Evolutionary conservation across 2,113 vertebrate species (phyloP), one percentile per base, ranked within the genome.

Genomic region (Rhizomys pruinosus): DNA sequence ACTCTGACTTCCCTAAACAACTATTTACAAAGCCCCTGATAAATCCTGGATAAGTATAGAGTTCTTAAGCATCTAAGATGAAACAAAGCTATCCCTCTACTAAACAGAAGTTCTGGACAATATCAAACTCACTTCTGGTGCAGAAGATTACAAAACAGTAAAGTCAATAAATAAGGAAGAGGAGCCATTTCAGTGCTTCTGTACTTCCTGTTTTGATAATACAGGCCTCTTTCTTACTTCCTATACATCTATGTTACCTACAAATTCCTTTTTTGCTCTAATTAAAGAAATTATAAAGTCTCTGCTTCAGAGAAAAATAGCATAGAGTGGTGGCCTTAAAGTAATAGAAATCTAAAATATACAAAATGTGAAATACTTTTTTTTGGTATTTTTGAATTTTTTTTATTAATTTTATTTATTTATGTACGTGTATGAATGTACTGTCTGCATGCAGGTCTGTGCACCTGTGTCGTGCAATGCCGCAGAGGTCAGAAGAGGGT

Each of bases 181-280:
- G 8, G 13, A 11, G 42, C 0, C 22, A 39, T 73, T 69, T 95
- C 79, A 84, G 63, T 78, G 29, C 71, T 85, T 71, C 37, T 77
- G 32, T 12, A 91, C 78, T 88, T 96, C 89, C 89, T 88, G 42
- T 32, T 96, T 93, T 90, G 34, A 88, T 37, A 69, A 63, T 20
- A 86, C 27, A n/a, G 86, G 88, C 69, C 39, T 79, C 12, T 81
- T 91, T 89, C 74, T 94, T 39, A 89, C 72, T 95, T 96, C 87
- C 71, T 76, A n/a, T 5, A 55, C 37, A 78, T 23, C 19, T 61
- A 52, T 42, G 10, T 61, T 92, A 52, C 86, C 71, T 84, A 61
- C 3, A 69, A 39, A 82, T 81, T 89, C 44, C 47, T 89, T 92
- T 89, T 39, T 80, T 44, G 68, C 73, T 69, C 52, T 94, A 82